Base-by-base conservation (phyloP, 2,113 vertebrate species). In the Triplophysa dalaica region DNA sequence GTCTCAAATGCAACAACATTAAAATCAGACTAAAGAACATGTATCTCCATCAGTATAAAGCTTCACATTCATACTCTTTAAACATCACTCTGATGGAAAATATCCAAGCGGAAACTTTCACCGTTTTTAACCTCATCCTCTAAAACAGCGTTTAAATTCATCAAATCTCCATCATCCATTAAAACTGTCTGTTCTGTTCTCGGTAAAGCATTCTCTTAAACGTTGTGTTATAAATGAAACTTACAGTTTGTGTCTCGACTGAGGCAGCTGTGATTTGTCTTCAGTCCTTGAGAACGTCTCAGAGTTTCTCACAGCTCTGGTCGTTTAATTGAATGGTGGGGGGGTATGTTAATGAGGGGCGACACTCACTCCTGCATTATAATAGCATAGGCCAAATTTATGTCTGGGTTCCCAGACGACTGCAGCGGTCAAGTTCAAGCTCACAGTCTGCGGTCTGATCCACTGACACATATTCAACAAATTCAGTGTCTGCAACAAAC, bases 401-500 rank as follows among this genome's bases (percentile, higher is more conserved):
- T 86, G 87, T 83, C 87, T 58, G 83, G 82, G 87, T 93, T 93
- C 92, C 90, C 92, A 93, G 89, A 90, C 89, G 82, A 89, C 88
- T 90, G 89, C 86, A 86, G 11, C 89, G 90, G 89, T 93, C 91
- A 93, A 93, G 93, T 94, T 94, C 93, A 94, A 92, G 90, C 91
- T 91, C 91, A 91, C 13, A 89, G 86, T 87, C 88, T 80, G 83
- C 77, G 12, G 43, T 45, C 10, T 45, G 43, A 45, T 45, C 43
- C 11, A 45, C 43, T 45, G 43, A 45, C 43, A 12, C 43, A 45
- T 10, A 38, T 38, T 38, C 33, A 38, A 38, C 33, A 38, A 5
- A 8, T 38, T 38, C 33, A 38, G 33, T 38, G 33, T 38, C 33
- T 38, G 33, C 33, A 7, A 38, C 33, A 45, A 2, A 45, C 43